phyloP scores from a whole-genome alignment of 1,140 invertebrate species.

The Gryllus bimaculatus region DNA sequence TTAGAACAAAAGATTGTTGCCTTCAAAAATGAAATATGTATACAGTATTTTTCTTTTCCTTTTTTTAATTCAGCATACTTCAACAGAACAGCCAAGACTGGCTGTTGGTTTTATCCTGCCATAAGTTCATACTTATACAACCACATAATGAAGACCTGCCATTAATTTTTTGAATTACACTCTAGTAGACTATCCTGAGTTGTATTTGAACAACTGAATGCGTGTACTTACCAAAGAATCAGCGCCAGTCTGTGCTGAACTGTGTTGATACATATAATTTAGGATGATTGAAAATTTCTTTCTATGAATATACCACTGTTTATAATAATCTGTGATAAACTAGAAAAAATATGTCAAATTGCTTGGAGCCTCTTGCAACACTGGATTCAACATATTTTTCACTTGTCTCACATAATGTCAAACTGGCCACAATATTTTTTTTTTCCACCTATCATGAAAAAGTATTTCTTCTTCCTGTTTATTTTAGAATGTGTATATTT shows the following conservation, averaged over 20 bases:
- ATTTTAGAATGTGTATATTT: background rate
- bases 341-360: too few species aligned
- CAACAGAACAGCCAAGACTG: background rate
- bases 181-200: too few species aligned
- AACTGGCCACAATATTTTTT: too few species aligned
- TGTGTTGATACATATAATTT: background rate
- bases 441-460: too few species aligned
- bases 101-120: background rate
- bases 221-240: background rate
- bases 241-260: background rate
- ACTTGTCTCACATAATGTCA: too few species aligned
- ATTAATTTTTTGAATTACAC: too few species aligned
- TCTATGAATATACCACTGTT: too few species aligned
- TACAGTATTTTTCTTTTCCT: background rate
- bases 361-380: too few species aligned
- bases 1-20: conserved; percentile 2
- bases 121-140: background rate
- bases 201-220: too few species aligned
- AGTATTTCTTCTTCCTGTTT: too few species aligned
- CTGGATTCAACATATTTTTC: too few species aligned
- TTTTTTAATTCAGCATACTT: background rate
- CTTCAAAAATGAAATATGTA: background rate
- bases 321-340: too few species aligned
- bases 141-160: background rate
- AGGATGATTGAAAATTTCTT: background rate